Percentiles rank a stretch among this genome's conserved stretches.
phyloP scores from a whole-genome alignment of 2,113 vertebrate genomes.

The Leucoraja erinaceus region DNA sequence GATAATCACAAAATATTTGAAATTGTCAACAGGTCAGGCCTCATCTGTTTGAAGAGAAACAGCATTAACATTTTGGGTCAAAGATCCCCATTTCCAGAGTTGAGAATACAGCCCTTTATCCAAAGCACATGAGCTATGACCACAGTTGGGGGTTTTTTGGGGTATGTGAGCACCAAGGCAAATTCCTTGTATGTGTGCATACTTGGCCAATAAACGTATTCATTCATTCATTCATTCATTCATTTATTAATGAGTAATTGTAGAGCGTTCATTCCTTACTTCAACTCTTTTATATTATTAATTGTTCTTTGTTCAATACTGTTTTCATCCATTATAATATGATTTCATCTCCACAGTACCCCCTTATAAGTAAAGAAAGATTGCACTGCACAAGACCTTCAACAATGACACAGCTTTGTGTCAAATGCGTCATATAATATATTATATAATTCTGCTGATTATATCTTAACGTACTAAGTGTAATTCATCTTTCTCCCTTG shows the following conservation, averaged over 20 bases:
- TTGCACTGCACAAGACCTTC: not conserved
- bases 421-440: too few relatives aligned
- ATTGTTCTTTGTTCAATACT: not conserved
- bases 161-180: too few relatives aligned
- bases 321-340: not conserved
- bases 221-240: too few relatives aligned
- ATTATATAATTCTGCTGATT: not conserved
- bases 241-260: not conserved
- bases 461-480: not conserved
- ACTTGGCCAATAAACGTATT: too few relatives aligned
- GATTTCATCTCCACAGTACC: not conserved
- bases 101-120: not conserved
- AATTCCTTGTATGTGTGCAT: too few relatives aligned
- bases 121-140: not conserved
- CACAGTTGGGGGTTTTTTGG: not conserved
- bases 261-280: not conserved
- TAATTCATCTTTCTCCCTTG: not conserved
- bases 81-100: not conserved
- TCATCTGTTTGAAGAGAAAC: too few relatives aligned
- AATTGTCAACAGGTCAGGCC: too few relatives aligned
- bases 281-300: not conserved
- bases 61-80: too few relatives aligned
- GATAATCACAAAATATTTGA: too few relatives aligned
- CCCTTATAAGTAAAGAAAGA: not conserved
- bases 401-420: not conserved